Base-by-base conservation (phyloP, 2,888 invertebrate species). In the Charanyca ferruginea region DNA sequence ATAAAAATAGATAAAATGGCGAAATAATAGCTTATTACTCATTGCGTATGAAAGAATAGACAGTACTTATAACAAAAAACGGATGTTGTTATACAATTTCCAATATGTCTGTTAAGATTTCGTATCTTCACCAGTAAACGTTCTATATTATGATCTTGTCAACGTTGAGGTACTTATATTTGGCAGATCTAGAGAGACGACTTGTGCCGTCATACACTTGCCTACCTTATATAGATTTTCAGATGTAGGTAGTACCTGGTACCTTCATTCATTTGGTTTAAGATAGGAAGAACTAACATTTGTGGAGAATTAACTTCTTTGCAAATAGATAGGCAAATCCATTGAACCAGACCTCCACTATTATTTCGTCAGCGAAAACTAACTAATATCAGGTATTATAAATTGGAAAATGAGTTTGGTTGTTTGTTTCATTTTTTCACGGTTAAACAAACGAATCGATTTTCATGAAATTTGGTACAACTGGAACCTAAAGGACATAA, bases 171-270 rank as follows among this genome's bases (percentile, higher is more conserved):
- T 22, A n/a, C n/a, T n/a, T n/a, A 65, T 47, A 23, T 58, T 41
- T 49, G 65, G 44, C 54, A 51, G 20, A 32, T 28, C 41, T 54
- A 38, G 38, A 47, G 42, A 68, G 59, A 22, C 35, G 4, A 41
- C 41, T 9, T 4, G 20, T 72, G 66, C 66, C 58, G 65, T 44
- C 57, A 65, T 22, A 38, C 20, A 45, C 54, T 53, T 18, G 32
- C 41, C 25, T 57, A 42, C 49, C 41, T 22, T 32, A 25, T 25
- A 48, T 53, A 58, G 23, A 53, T n/a, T 49, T 60, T 38, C n/a
- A 59, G 22, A 68, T 59, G n/a, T 47, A 41, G 23, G 22, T 32
- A 51, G 28, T 45, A 35, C 38, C 38, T 38, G 38, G 38, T 9
- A 16, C 38, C 38, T 38, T 28, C 20, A 53, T 69, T 48, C 42